Percentiles rank a stretch among this genome's conserved stretches.
Evolutionary conservation across 1,140 invertebrate genomes (phyloP).

Genomic region (Sweltsa coloradensis): DNA sequence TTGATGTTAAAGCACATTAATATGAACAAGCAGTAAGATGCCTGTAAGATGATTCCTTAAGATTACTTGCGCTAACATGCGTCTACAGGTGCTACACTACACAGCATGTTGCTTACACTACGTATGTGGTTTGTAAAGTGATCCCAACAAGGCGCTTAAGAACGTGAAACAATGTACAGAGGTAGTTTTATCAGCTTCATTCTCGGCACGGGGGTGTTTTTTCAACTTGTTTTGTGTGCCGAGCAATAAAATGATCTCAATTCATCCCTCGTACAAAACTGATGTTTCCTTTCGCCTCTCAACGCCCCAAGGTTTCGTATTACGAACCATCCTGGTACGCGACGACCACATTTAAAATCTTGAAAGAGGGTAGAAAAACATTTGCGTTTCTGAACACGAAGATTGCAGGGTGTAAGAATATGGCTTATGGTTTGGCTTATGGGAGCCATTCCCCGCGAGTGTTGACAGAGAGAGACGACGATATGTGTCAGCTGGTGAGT

Average conservation of each 20-base stretch:
- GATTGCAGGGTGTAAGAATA: constrained; percentile 10
- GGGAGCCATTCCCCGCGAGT: constrained; percentile 6
- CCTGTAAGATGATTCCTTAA: too few species aligned
- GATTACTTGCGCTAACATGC: too few species aligned
- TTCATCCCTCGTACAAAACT: constrained; percentile 3
- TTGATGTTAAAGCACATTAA: too few species aligned
- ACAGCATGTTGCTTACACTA: too few species aligned
- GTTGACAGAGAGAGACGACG: constrained; percentile 1
- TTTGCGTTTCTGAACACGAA: constrained; percentile 11
- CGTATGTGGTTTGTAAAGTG: too few species aligned
- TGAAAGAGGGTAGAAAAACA: background rate
- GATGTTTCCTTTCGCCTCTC: background rate
- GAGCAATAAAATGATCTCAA: constrained; percentile 4
- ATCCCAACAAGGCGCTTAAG: too few species aligned
- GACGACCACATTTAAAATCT: constrained; percentile 11
- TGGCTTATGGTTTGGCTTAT: constrained; percentile 9
- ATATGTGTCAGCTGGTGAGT: constrained; percentile 4
- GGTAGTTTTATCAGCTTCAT: too few species aligned
- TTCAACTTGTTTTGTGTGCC: too few species aligned
- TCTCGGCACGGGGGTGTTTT: too few species aligned
- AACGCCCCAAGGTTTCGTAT: background rate
- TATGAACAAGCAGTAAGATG: too few species aligned
- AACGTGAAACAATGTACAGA: too few species aligned
- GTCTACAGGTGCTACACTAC: too few species aligned
- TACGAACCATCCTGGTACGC: constrained; percentile 1